These are phyloP conservation scores for Theristicus caerulescens DNA, from an alignment of 2,113 vertebrate species.

Conservation along the genomic window DNA sequence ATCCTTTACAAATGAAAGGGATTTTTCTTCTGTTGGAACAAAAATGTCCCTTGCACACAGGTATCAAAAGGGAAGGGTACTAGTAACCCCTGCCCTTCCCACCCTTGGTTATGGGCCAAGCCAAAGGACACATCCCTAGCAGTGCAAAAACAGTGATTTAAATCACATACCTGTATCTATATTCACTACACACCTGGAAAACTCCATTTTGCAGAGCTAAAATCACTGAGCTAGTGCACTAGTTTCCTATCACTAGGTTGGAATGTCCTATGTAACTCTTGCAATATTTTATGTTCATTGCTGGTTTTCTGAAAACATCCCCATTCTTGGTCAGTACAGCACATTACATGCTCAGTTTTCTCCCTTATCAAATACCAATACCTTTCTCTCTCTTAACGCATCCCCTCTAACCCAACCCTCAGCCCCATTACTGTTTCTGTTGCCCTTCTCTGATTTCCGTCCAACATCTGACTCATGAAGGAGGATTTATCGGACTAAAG, in stretches of 20 bases:
- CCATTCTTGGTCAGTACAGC: neutral
- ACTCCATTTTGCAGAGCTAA: neutral
- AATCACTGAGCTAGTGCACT: neutral
- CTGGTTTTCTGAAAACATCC: neutral
- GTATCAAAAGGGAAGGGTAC: neutral
- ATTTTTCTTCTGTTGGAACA: neutral
- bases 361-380: neutral
- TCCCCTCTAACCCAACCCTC: neutral
- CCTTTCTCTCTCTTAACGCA: neutral
- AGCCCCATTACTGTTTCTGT: neutral
- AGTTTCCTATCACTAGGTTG: neutral
- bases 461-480: conserved; percentile 29
- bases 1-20: neutral
- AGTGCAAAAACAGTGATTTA: neutral
- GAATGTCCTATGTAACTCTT: neutral
- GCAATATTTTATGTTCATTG: neutral
- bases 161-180: neutral
- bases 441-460: conserved; percentile 12
- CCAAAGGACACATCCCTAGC: neutral
- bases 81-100: neutral
- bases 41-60: neutral
- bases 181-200: neutral
- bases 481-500: neutral
- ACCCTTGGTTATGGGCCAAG: neutral
- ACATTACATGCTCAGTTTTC: neutral